Evolutionary conservation across 2,888 invertebrate species (phyloP).

Genomic region (Aspidiotus destructor): DNA sequence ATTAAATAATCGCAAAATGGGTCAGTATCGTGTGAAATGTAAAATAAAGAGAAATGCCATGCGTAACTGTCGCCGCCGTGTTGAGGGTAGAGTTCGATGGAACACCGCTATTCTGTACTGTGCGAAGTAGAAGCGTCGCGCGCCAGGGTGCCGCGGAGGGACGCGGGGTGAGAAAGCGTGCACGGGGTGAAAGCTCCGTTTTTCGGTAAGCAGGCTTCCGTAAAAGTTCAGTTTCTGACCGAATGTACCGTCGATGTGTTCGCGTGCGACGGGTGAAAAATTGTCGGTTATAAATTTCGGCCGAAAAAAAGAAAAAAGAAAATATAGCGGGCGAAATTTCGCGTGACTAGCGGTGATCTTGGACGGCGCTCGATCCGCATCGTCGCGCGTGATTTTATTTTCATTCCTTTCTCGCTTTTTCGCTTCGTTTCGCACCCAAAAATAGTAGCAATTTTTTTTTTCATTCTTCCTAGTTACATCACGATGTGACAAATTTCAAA

Average conservation of each 20-base stretch:
- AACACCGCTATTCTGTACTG: background rate
- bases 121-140: background rate
- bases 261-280: conserved; percentile 20
- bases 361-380: too few relatives aligned
- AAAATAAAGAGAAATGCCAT: conserved; percentile 17
- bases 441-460: too few relatives aligned
- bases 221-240: conserved; percentile 24
- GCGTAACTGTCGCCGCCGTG: conserved; percentile 26
- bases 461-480: too few relatives aligned
- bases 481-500: too few relatives aligned
- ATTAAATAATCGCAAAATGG: conserved; percentile 13
- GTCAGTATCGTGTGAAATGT: conserved; percentile 27
- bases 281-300: conserved; percentile 14
- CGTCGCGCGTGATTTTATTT: too few relatives aligned
- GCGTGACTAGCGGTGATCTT: conserved; percentile 25
- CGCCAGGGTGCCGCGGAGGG: conserved; percentile 6
- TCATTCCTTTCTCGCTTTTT: too few relatives aligned
- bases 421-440: too few relatives aligned
- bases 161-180: conserved; percentile 5
- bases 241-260: conserved; percentile 16
- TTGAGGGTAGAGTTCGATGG: conserved; percentile 24
- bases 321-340: conserved; percentile 17
- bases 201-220: conserved; percentile 22
- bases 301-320: conserved; percentile 1
- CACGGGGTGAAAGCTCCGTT: conserved; percentile 13